Conservation (phyloP, 2,888 invertebrate species). For the Acanthosepion pharaonis region DNA sequence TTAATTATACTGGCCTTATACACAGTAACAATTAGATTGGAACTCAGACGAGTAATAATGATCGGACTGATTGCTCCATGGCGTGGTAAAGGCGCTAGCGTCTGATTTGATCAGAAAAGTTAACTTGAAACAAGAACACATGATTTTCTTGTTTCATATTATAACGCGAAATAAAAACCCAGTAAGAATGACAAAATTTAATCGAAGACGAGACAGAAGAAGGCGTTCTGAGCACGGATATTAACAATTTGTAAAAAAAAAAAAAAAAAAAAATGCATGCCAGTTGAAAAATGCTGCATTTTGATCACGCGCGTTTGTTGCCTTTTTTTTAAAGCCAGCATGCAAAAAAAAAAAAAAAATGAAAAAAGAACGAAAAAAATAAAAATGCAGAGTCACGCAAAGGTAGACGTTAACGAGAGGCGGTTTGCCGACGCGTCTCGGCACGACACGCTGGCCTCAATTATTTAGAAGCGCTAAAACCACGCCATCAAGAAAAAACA, state of each 20-base stretch:
- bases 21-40: no score
- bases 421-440: conserved; percentile 33
- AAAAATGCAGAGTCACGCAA: background rate
- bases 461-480: background rate
- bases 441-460: conserved; percentile 6
- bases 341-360: background rate
- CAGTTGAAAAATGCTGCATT: background rate
- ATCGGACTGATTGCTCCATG: no score
- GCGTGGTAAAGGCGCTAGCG: no score
- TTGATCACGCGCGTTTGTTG: background rate
- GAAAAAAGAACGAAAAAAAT: background rate
- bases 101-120: no score
- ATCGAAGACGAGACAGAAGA: background rate
- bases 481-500: background rate
- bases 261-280: background rate
- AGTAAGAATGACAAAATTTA: background rate
- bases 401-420: background rate
- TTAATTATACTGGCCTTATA: no score
- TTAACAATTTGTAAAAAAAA: background rate
- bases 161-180: background rate
- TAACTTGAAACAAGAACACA: no score
- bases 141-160: no score
- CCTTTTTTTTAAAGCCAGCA: background rate
- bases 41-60: no score
- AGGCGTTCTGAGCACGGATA: background rate